Conservation (phyloP, 1,140 invertebrate genomes). For the Drosophila kepulauana region DNA sequence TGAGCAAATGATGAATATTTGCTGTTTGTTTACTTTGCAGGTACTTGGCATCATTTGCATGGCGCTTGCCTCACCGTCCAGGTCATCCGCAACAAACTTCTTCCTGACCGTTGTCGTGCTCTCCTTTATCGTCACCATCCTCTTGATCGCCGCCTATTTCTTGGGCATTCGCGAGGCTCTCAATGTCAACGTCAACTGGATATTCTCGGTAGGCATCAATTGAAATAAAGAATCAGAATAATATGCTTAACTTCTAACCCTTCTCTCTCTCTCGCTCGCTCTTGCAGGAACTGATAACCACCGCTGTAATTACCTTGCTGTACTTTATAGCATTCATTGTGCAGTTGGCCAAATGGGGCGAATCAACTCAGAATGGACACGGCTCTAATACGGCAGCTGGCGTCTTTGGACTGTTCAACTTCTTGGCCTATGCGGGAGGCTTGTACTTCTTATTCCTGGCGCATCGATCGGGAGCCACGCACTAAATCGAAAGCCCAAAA, state of each 20-base stretch:
- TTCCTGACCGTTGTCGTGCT: constrained; percentile 93
- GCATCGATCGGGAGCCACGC: constrained; percentile 87
- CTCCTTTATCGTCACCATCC: constrained; percentile 92
- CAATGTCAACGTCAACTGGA: constrained; percentile 93
- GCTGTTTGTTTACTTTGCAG: constrained; percentile 85
- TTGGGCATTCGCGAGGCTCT: constrained; percentile 92
- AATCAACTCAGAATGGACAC: constrained; percentile 69
- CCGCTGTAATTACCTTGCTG: constrained; percentile 88
- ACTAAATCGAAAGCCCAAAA: constrained; percentile 35
- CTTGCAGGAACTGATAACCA: constrained; percentile 91
- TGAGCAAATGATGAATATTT: constrained; percentile 19
- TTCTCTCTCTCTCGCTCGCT: neutral
- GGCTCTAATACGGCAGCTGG: constrained; percentile 90
- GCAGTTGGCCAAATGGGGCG: constrained; percentile 88
- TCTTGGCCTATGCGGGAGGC: constrained; percentile 91
- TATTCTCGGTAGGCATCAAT: constrained; percentile 89
- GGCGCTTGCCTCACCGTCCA: constrained; percentile 89
- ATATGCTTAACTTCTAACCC: neutral
- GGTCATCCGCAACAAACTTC: constrained; percentile 89
- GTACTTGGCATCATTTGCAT: constrained; percentile 93
- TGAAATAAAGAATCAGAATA: neutral
- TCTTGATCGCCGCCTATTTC: constrained; percentile 93
- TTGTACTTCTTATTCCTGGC: constrained; percentile 91
- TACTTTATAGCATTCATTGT: constrained; percentile 93
- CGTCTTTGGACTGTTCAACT: constrained; percentile 93